Percentiles rank a stretch among this genome's conserved stretches.
Conservation (phyloP, 1,140 invertebrate species). For the Drosophila sproati region DNA sequence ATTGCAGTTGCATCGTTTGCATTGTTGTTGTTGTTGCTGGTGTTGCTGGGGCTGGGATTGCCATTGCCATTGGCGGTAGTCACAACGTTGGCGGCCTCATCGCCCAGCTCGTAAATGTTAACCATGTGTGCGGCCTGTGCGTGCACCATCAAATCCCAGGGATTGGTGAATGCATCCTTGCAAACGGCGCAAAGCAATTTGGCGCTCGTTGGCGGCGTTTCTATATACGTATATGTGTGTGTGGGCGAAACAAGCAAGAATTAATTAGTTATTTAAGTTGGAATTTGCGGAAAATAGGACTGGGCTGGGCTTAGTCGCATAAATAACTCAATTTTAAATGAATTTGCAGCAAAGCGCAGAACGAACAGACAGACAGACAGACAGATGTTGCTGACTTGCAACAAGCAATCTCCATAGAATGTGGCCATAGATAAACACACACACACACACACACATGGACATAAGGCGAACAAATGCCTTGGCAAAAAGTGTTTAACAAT, state of each 20-base stretch:
- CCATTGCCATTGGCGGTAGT: slow-evolving; percentile 38
- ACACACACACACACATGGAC: not conserved
- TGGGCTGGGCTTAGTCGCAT: slow-evolving; percentile 50
- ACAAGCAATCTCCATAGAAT: slow-evolving; percentile 22
- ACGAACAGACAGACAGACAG: slow-evolving; percentile 34
- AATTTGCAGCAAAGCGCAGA: slow-evolving; percentile 57
- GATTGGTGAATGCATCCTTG: slow-evolving; percentile 90
- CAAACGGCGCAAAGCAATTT: slow-evolving; percentile 90
- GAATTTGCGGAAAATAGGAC: slow-evolving; percentile 45
- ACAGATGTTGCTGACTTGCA: slow-evolving; percentile 75
- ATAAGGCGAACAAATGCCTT: slow-evolving; percentile 8
- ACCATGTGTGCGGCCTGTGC: slow-evolving; percentile 92
- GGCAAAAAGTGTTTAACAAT: slow-evolving; percentile 84
- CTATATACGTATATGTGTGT: slow-evolving; percentile 20
- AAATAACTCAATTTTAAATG: slow-evolving; percentile 83
- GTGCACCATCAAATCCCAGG: slow-evolving; percentile 93
- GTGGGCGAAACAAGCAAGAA: slow-evolving; percentile 65
- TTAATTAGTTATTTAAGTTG: slow-evolving; percentile 83
- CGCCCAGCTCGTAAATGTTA: slow-evolving; percentile 91
- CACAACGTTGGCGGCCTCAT: slow-evolving; percentile 67
- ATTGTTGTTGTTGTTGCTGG: slow-evolving; percentile 41
- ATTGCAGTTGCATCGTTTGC: slow-evolving; percentile 48
- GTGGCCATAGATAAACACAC: slow-evolving; percentile 38
- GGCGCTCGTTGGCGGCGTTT: slow-evolving; percentile 85
- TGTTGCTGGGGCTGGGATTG: slow-evolving; percentile 38